Evolutionary conservation across 2,888 invertebrate species (phyloP).

Genomic region (Seira ritae): DNA sequence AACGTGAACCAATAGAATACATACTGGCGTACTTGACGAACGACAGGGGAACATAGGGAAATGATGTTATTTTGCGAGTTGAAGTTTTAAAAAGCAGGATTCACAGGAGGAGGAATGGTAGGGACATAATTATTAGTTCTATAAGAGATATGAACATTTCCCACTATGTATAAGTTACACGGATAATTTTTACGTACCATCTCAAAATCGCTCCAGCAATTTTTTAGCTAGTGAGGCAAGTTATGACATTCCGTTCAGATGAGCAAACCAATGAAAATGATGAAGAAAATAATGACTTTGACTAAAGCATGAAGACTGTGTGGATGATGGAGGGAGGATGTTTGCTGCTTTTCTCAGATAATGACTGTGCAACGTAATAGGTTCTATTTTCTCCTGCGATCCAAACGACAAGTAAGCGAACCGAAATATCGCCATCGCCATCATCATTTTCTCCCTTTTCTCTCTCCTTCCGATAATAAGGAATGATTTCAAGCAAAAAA

Average conservation of each 20-base stretch:
- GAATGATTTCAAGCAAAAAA: background rate
- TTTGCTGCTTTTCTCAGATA: conserved; percentile 25
- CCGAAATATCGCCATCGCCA: background rate
- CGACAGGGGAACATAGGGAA: background rate
- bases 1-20: too few relatives aligned
- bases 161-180: background rate
- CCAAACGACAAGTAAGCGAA: background rate
- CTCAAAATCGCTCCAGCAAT: background rate
- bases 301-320: background rate
- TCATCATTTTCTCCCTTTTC: background rate
- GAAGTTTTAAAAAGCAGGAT: background rate
- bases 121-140: background rate
- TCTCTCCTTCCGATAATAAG: background rate
- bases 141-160: background rate
- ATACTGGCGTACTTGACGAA: too few relatives aligned
- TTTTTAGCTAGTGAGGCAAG: conserved; percentile 8
- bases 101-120: background rate
- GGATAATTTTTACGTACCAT: background rate
- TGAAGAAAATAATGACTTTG: conserved; percentile 11
- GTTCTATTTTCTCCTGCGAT: conserved; percentile 20
- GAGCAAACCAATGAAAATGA: conserved; percentile 1
- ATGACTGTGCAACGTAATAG: conserved; percentile 33
- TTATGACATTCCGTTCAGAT: conserved; percentile 11
- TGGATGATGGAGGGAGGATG: background rate
- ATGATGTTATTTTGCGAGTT: background rate